Percentiles rank a stretch among this genome's conserved stretches.
phyloP scores from a whole-genome alignment of 1,140 invertebrate genomes.

The Charaxes varanes region DNA sequence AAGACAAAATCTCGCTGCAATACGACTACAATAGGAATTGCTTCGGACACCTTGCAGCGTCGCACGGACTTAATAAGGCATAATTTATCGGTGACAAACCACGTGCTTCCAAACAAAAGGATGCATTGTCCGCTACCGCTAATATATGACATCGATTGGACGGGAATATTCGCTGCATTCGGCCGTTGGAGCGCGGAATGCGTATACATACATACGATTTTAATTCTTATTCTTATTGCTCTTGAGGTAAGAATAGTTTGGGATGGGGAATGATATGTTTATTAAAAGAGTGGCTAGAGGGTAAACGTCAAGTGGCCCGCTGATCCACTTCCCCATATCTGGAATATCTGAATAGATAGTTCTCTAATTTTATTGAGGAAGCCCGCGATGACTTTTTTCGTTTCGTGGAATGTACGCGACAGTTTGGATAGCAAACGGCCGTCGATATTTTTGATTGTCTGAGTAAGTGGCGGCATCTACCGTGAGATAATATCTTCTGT shows the following conservation, averaged over 20 bases:
- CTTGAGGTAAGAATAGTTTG: background rate
- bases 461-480: too few relatives aligned
- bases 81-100: constrained; percentile 18
- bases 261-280: constrained; percentile 16
- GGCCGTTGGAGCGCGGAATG: constrained; percentile 13
- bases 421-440: too few relatives aligned
- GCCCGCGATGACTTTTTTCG: constrained; percentile 34
- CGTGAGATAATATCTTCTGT: too few relatives aligned
- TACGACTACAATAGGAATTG: too few relatives aligned
- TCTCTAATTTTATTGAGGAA: constrained; percentile 42
- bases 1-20: too few relatives aligned
- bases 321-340: constrained; percentile 38
- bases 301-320: constrained; percentile 30
- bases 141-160: constrained; percentile 23
- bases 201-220: background rate
- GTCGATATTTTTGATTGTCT: too few relatives aligned
- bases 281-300: constrained; percentile 17
- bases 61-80: constrained; percentile 18
- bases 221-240: background rate
- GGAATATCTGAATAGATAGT: constrained; percentile 51
- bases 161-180: constrained; percentile 14
- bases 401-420: constrained; percentile 32
- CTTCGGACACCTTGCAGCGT: constrained; percentile 2
- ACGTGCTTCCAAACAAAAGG: constrained; percentile 21
- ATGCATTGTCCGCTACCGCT: constrained; percentile 19